phyloP scores from a whole-genome alignment of 2,888 invertebrate species.

The Hypena proboscidalis region DNA sequence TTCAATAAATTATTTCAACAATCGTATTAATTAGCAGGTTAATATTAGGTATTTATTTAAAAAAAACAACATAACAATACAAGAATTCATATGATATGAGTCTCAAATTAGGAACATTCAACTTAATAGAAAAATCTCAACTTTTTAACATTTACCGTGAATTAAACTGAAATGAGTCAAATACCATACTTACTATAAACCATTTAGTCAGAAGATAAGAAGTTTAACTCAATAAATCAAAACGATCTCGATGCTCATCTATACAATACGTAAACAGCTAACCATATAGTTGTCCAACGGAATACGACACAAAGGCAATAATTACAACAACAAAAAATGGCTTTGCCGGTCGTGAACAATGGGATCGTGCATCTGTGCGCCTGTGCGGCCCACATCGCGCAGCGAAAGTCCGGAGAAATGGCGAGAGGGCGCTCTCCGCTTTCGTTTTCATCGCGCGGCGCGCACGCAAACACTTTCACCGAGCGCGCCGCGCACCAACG shows the following conservation, averaged over 20 bases:
- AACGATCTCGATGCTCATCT: neutral
- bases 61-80: too few species aligned
- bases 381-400: constrained; percentile 77
- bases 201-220: too few species aligned
- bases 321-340: constrained; percentile 44
- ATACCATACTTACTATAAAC: too few species aligned
- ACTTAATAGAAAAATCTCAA: neutral
- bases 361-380: constrained; percentile 76
- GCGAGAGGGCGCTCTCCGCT: constrained; percentile 84
- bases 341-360: constrained; percentile 67
- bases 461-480: constrained; percentile 82
- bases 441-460: constrained; percentile 81
- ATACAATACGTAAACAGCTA: neutral
- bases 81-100: too few species aligned
- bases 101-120: too few species aligned
- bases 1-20: too few species aligned
- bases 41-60: too few species aligned
- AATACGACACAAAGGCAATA: constrained; percentile 13
- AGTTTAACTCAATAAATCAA: neutral
- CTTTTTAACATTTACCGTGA: neutral
- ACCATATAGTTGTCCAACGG: neutral
- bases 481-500: constrained; percentile 69
- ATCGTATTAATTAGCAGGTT: too few species aligned
- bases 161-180: neutral
- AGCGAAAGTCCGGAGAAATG: constrained; percentile 85